Conservation (phyloP, 2,113 vertebrate species). For the Myiopsitta monachus region DNA sequence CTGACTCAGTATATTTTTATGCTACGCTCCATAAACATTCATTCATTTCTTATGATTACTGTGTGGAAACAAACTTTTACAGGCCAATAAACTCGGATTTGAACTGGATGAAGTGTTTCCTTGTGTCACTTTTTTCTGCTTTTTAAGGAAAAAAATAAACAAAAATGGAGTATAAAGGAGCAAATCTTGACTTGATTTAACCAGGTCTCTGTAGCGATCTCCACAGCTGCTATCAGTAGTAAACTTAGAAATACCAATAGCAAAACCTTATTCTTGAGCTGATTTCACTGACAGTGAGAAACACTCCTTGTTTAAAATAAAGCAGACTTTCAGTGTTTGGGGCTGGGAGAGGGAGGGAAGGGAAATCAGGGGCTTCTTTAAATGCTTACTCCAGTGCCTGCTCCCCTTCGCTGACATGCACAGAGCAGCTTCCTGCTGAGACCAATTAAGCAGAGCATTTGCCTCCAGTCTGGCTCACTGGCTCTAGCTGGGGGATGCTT, state of each 20-base stretch:
- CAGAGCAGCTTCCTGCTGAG: constrained; percentile 17
- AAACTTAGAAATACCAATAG: constrained; percentile 12
- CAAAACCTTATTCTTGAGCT: background rate
- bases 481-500: background rate
- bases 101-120: constrained; percentile 33
- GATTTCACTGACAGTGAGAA: background rate
- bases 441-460: constrained; percentile 26
- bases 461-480: background rate
- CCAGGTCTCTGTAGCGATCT: constrained; percentile 10
- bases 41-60: constrained; percentile 60
- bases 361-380: background rate
- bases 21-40: constrained; percentile 40
- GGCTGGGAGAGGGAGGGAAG: background rate
- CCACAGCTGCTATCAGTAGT: background rate
- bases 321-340: constrained; percentile 1
- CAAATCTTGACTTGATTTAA: constrained; percentile 13
- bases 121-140: constrained; percentile 27
- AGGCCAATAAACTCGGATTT: constrained; percentile 68
- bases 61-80: constrained; percentile 55
- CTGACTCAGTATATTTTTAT: constrained; percentile 43
- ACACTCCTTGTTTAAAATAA: background rate
- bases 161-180: background rate
- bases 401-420: background rate
- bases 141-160: background rate
- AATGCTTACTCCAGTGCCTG: background rate